Base-by-base conservation (phyloP, 2,888 invertebrate species). In the Galeopsomyia nigrocyanea region DNA sequence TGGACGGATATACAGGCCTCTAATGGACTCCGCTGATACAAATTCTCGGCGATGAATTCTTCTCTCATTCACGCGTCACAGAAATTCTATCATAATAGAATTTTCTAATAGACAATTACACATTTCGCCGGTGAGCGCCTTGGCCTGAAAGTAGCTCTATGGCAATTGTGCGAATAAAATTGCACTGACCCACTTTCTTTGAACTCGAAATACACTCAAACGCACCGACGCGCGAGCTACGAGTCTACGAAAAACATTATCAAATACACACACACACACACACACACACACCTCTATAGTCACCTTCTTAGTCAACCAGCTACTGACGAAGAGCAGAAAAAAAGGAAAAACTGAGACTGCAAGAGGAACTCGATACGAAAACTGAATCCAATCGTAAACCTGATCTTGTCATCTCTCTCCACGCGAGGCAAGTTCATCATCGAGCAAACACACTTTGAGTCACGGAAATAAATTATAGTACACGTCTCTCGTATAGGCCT, bases 381-480 rank as follows among this genome's bases (percentile, higher is more conserved):
- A 13, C 26, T 63, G 26, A 31, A 69, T 13, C 50, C 51, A 57
- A 51, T 64, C 46, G 57, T 63, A 47, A 31, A 69, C n/a, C 57
- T 51, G 63, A 51, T 64, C 46, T 64, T 57, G 49, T 19, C 13
- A 58, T 22, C n/a, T 21, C 55, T 56, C n/a, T n/a, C n/a, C n/a
- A n/a, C 51, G 16, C 46, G 64, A 47, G 26, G 39, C 22, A 66
- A 64, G 31, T 64, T 60, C 68, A 49, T 64, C 72, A 55, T 10
- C 39, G 39, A 39, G 64, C 22, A 68, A 73, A 73, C 57, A 73
- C 31, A 60, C 68, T 58, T 64, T 63, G 64, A 73, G 39, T 64
- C 68, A 73, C 53, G 47, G 60, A 60, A 73, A 73, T 73, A 73
- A 73, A 73, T 73, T 64, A 68, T 49, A 62, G n/a, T 39, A 19